Evolutionary conservation across 1,140 invertebrate species (phyloP), one percentile per base, ranked within the genome.

Genomic region (Phthorimaea operculella): DNA sequence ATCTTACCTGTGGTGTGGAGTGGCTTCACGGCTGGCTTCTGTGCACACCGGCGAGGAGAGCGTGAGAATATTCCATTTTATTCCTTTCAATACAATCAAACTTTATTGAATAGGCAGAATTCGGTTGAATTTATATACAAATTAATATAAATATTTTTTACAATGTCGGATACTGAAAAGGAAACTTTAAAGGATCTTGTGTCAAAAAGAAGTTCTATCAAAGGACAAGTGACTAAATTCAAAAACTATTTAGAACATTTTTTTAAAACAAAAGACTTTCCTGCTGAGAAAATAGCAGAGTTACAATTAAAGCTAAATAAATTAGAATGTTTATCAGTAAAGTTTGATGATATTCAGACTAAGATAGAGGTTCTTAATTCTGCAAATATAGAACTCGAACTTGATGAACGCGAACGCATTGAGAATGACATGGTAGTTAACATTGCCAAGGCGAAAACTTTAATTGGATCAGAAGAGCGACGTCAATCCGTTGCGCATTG

Each of bases 181-280:
- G 21, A 28, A 28, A 28, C 21, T 28, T 5, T 48, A 11, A 57
- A 36, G 33, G 42, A 44, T 36, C 34, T 57, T 1, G 47, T 7
- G 33, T 16, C 47, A 52, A 58, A 50, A 50, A 47, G 57, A 11
- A 59, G 52, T 48, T 59, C 57, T 5, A 45, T 59, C 21, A 59
- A 59, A 28, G 57, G 57, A 1, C 57, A 59, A 47, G 51, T 59
- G 7, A 59, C 57, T 14, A 59, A 54, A 45, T 59, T 59, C 51
- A 58, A 54, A 21, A 58, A 54, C 16, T 59, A 39, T 54, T 36
- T 59, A 11, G 39, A 42, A 9, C 1, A 8, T 34, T 12, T 44
- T 17, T 44, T 44, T 54, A 11, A 1, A 12, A 51, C 0, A 14
- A 21, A 11, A n/a, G 28, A 45, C 1, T 45, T 59, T 17, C 0